These are phyloP conservation scores for Magallana nippona DNA, from an alignment of 2,888 invertebrate genomes.

Conservation along the genomic window DNA sequence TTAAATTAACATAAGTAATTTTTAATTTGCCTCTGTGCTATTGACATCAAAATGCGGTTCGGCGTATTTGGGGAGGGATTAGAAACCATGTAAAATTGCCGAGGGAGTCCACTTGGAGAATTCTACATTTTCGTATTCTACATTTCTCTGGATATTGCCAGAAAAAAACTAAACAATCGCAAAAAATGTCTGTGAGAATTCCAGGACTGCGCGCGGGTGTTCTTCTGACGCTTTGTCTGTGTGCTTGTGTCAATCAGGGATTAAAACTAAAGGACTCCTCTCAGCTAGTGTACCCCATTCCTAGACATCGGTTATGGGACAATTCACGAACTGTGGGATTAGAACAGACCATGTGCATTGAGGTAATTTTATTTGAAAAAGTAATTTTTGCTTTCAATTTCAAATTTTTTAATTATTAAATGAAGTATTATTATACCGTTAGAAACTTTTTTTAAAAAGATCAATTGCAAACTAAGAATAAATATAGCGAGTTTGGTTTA, in stretches of 20 bases:
- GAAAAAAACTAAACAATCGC: neutral
- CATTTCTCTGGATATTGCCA: neutral
- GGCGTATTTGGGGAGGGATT: neutral
- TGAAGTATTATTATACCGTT: too few species aligned
- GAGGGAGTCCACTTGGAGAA: constrained; percentile 5
- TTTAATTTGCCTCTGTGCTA: constrained; percentile 2
- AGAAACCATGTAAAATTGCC: constrained; percentile 28
- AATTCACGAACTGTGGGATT: neutral
- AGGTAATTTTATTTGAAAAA: neutral
- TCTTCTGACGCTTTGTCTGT: constrained; percentile 11
- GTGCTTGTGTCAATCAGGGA: constrained; percentile 8
- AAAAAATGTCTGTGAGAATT: constrained; percentile 10
- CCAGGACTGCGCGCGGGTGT: constrained; percentile 7
- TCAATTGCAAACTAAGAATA: too few species aligned
- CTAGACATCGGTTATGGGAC: constrained; percentile 3
- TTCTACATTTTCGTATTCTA: constrained; percentile 10
- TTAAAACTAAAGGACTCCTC: neutral
- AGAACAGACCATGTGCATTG: neutral
- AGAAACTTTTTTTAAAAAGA: too few species aligned
- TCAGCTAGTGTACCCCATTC: neutral
- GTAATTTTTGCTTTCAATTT: too few species aligned
- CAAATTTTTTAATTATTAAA: too few species aligned
- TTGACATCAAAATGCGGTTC: constrained; percentile 12
- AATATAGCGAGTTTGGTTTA: too few species aligned
- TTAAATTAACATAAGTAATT: constrained; percentile 28